Base-by-base conservation (phyloP, 1,140 invertebrate genomes). In the Galendromus occidentalis region DNA sequence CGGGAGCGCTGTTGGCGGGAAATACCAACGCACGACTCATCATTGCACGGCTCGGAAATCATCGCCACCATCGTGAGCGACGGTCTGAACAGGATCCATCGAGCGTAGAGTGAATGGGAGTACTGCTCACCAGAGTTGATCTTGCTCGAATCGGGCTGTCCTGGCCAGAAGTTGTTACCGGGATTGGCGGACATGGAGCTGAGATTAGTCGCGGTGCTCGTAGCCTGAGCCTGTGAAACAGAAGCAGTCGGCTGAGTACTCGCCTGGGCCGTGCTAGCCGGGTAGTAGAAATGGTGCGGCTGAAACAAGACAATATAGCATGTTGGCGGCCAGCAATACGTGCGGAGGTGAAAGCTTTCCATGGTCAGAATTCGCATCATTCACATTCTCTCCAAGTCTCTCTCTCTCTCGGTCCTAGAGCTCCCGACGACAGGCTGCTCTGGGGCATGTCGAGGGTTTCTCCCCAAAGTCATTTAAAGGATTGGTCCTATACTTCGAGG, bases 241-340 rank as follows among this genome's bases (percentile, higher is more conserved):
- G 51, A 59, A 59, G 51, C 51, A 59, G 51, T 59, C 51, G 51
- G 51, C 51, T 59, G 51, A 59, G 51, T 59, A 59, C 33, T 59
- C 51, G 51, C 51, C 51, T 59, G 51, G 25, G 51, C 51, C 51
- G 51, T 59, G 51, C 51, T 59, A 29, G 51, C 51, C 51, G 51
- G 51, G 33, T 59, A 59, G 51, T 59, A 59, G 51, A 59, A 59
- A 59, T 59, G 51, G 51, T 59, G 51, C 51, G 51, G 51, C 51
- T 59, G 51, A 59, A 59, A 59, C 51, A 33, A 59, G 33, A 39
- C 33, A 39, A 39, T 39, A 39, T 39, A 39, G 33, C 33, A 39
- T 39, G 33, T 39, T 39, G 33, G 9, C 33, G 33, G 33, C 33
- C 33, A 39, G 33, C 33, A 9, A 39, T 39, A 39, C 33, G 33